Base-by-base conservation (phyloP, 2,888 invertebrate species). In the Plebejus argus region DNA sequence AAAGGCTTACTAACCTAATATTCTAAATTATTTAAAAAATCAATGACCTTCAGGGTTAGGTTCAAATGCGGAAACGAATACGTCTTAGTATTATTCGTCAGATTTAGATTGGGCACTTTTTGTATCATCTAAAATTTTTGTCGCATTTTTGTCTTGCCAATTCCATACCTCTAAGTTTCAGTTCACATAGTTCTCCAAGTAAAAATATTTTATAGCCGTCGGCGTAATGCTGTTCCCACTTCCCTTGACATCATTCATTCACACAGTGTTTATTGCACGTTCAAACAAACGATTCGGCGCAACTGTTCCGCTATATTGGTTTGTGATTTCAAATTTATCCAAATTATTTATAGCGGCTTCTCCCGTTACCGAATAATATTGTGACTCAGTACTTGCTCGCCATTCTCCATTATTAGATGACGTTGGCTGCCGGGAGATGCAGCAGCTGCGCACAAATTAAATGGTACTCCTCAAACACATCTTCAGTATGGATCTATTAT, bases 161-260 rank as follows among this genome's bases (percentile, higher is more conserved):
- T 23, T 15, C 1, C 10, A 28, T 28, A 15, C 6, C 28, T 23
- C 1, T 15, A 66, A 10, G 23, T 12, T 28, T 33, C 15, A 10
- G 28, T 33, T 66, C 66, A 66, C 15, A 66, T 28, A 15, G 28
- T 74, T 74, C 23, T 74, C 15, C 72, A 49, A 20, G 12, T 74
- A 74, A 74, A 72, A 49, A 45, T 72, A 12, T 49, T 28, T 53
- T 18, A 74, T 53, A 18, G 74, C 28, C 45, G 28, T 18, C 49
- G n/a, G n/a, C n/a, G 74, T 53, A 53, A 49, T 28, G 28, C 33
- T 45, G 6, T 74, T 28, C 28, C 74, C 74, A 53, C 53, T 74
- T 28, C 28, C 74, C 74, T 74, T 74, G 74, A 74, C 74, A 74
- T 74, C 74, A 74, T 53, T 74, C 45, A 18, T 74, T 74, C 28